phyloP scores from a whole-genome alignment of 2,797 vertebrate genomes.

The Spea hammondii region DNA sequence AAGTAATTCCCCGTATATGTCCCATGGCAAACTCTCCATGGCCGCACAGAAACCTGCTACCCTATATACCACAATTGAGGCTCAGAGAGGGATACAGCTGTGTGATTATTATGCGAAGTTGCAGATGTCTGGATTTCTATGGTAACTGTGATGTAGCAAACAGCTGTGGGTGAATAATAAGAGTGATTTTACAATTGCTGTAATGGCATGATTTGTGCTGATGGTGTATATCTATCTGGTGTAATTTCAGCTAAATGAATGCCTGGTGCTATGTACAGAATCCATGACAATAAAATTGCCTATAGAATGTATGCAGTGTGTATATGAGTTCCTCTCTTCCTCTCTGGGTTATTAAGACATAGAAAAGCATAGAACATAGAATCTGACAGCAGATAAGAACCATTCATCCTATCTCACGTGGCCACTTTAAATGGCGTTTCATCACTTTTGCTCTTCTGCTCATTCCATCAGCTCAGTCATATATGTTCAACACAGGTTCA shows the following conservation, averaged over 20 bases:
- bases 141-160: constrained; percentile 16
- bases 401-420: too few species aligned
- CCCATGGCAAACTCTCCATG: not conserved
- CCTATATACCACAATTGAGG: not conserved
- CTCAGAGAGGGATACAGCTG: not conserved
- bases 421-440: too few species aligned
- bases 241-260: constrained; percentile 13
- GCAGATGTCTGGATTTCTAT: constrained; percentile 25
- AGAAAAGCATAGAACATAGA: too few species aligned
- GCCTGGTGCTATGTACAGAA: not conserved
- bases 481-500: too few species aligned
- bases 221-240: constrained; percentile 11
- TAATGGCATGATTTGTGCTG: constrained; percentile 14
- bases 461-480: too few species aligned
- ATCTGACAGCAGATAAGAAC: too few species aligned
- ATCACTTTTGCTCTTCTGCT: too few species aligned
- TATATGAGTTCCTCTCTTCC: not conserved
- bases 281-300: not conserved
- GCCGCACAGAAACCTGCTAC: not conserved
- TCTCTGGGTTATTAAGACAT: too few species aligned
- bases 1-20: not conserved
- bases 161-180: constrained; percentile 28
- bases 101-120: not conserved
- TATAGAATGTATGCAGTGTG: not conserved
- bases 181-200: not conserved